Base-by-base conservation (phyloP, 2,797 vertebrate genomes). In the Platyrinchus mystaceus region DNA sequence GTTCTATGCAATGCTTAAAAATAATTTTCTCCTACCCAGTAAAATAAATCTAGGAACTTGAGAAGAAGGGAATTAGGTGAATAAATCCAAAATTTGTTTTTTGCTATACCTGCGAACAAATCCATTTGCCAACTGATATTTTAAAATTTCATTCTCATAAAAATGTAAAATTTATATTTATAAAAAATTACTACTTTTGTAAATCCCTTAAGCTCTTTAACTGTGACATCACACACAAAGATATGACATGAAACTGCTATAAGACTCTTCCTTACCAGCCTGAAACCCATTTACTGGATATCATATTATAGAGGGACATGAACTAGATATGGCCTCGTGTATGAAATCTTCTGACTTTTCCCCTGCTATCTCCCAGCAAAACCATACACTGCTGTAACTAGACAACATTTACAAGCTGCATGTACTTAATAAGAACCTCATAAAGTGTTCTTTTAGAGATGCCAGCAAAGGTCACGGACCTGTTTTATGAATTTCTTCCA, bases 151-250 rank as follows among this genome's bases (percentile, higher is more conserved):
- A 1, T 87, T 87, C 70, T 79, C 78, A 76, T 87, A 23, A 87
- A 94, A 90, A 90, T 69, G 74, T 84, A 84, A 82, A 90, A 93
- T n/a, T 0, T 0, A 11, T 84, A 60, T 81, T 94, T 78, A 1
- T n/a, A 77, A 94, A 94, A 89, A 80, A 75, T n/a, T 82, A 76
- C 39, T 83, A 76, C 78, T 92, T 62, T 67, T 93, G 37, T 71
- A 87, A 87, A 86, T 68, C 34, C 64, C 11, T 77, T 88, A 50
- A 86, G 52, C 44, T 86, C 70, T 93, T 84, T 34, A 70, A 49
- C 84, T 78, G 32, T 62, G 60, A 63, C 58, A 60, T 70, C 84
- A 76, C 52, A 75, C 23, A 49, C 37, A 62, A 76, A 87, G 50
- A 79, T 50, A 56, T 69, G 70, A 84, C 58, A 49, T 15, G 13